Base-by-base conservation (phyloP, 2,888 invertebrate species). In the Phlogophora meticulosa region DNA sequence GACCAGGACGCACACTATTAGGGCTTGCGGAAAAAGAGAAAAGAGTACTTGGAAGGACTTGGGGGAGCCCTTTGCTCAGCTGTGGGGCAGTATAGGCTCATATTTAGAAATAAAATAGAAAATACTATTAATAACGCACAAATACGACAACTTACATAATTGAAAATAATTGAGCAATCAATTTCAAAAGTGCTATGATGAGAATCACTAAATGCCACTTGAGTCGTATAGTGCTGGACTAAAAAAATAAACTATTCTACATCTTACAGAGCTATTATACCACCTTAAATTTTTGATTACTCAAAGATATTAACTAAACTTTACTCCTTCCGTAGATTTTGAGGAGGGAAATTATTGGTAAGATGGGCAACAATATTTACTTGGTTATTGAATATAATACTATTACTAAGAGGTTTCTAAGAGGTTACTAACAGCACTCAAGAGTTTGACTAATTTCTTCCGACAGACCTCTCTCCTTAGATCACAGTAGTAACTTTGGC, bases 391-490 rank as follows among this genome's bases (percentile, higher is more conserved):
- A 2, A 4, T 13, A 10, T 48, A 38, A 66, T 20, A 17, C 11
- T 15, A 51, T 34, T 42, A 52, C n/a, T n/a, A n/a, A 0, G 11
- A 10, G 24, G 24, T 20, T 28, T 4, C 28, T 22, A n/a, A n/a
- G n/a, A n/a, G n/a, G n/a, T n/a, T n/a, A 55, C 34, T 64, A 24
- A 64, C 17, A 52, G 40, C 10, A 42, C 34, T 55, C 34, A 34
- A 70, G 57, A 28, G 59, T 20, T 71, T 28, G 22, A 20, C 11
- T 22, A 36, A 71, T 72, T 15, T 32, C 28, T 45, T 45, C 1
- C 15, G 17, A 11, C 15, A 32, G 1, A 7, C 9, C 10, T 22
- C 43, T 45, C 42, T 43, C 42, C 42, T 11, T 20, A 20, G 28
- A 5, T 28, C 5, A 9, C 7, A 20, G 5, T 3, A 32, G 24